Evolutionary conservation across 92 coral and sea anemone genomes (phyloP).

Genomic region (Epizoanthus fatuus): DNA sequence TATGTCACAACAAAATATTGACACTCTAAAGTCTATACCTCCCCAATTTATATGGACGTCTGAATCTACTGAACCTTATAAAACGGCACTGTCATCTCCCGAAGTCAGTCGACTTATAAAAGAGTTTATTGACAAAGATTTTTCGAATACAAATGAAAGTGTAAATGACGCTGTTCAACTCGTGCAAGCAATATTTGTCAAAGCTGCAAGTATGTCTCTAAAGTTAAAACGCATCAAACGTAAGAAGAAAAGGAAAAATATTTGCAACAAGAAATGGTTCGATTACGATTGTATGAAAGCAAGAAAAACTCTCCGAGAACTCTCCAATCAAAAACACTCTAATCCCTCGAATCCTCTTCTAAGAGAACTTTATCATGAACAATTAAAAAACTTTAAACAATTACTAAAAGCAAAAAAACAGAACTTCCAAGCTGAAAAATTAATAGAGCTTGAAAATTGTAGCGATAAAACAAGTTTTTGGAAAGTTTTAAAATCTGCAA

Average conservation of each 20-base stretch:
- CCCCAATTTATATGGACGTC: constrained; percentile 43
- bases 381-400: too few species aligned
- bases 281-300: too few species aligned
- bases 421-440: too few species aligned
- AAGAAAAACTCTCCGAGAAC: too few species aligned
- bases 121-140: constrained; percentile 20
- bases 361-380: too few species aligned
- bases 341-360: too few species aligned
- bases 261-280: too few species aligned
- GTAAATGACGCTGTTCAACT: constrained; percentile 32
- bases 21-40: constrained; percentile 20
- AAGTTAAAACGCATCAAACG: constrained; percentile 17
- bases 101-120: constrained; percentile 3
- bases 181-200: constrained; percentile 45
- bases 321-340: too few species aligned
- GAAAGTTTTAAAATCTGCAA: too few species aligned
- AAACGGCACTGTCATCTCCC: constrained; percentile 32
- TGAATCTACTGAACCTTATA: constrained; percentile 17
- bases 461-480: too few species aligned
- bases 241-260: constrained; percentile 8
- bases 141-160: constrained; percentile 6
- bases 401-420: too few species aligned
- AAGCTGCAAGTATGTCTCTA: constrained; percentile 36
- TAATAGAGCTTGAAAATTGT: too few species aligned
- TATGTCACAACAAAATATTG: not conserved